Base-by-base conservation (phyloP, 2,113 vertebrate species). In the Pygathrix nemaeus region DNA sequence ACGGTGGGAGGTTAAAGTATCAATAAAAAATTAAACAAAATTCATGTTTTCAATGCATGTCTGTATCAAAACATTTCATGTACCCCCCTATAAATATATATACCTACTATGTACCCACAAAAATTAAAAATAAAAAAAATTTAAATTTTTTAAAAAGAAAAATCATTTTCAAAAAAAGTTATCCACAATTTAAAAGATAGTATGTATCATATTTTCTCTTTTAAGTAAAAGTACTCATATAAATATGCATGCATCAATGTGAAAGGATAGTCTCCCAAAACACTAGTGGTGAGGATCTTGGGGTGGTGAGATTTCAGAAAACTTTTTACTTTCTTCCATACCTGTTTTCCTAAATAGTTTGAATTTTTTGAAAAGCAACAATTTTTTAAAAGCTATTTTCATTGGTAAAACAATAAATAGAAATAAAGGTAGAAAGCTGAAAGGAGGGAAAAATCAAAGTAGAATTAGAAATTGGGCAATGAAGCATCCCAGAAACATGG, bases 371-470 rank as follows among this genome's bases (percentile, higher is more conserved):
- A 30, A 90, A 96, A 72, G 16, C 40, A 92, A 94, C 80, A 91
- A 40, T 78, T 6, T 64, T 30, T 64, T 6, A 14, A 32, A 78
- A 88, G 6, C 6, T 87, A 79, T 79, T 90, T 94, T 89, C 52
- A 85, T 83, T 92, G 52, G 75, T 92, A 50, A 91, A 52, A 45
- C 45, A 97, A 23, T 84, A 90, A 84, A 91, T 75, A 83, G 90
- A 92, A 95, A 73, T 72, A 83, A 96, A 85, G 40, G 5, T 81
- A 95, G 48, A 86, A 96, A 83, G n/a, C 61, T 94, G 43, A 84
- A 94, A 43, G 79, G 72, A 90, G 38, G 23, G 48, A 89, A 75
- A 96, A 97, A 6, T 17, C 82, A 89, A 96, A 96, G 32, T 23
- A 84, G 5, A 93, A 91, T 48, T 86, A 79, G 52, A 92, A 96